Percentiles rank a stretch among this genome's conserved stretches.
Conservation (phyloP, 2,113 vertebrate species). For the Menura novaehollandiae region DNA sequence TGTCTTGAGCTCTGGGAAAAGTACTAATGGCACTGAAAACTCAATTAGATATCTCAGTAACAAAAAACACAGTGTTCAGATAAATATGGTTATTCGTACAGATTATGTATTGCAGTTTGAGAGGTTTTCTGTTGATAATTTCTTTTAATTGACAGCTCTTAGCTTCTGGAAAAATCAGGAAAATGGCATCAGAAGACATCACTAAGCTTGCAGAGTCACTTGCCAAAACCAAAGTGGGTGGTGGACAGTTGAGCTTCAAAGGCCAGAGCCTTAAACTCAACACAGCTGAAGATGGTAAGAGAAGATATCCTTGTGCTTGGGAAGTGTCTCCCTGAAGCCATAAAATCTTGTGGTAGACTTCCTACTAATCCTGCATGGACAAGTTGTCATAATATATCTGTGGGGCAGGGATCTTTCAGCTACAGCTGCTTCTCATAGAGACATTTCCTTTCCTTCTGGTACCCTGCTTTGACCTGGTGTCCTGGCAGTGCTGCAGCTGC, state of each 20-base stretch:
- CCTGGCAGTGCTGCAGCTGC: not conserved
- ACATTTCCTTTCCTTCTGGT: not conserved
- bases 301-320: not conserved
- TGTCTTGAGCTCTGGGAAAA: not conserved
- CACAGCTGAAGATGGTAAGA: conserved; percentile 89
- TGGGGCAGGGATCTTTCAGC: not conserved
- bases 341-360: not conserved
- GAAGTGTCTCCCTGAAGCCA: not conserved
- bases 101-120: not conserved
- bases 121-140: not conserved
- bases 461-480: not conserved
- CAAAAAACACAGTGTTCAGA: not conserved
- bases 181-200: conserved; percentile 94
- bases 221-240: conserved; percentile 88
- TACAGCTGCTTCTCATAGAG: not conserved
- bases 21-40: not conserved
- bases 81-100: not conserved
- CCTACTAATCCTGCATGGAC: not conserved
- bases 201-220: conserved; percentile 85
- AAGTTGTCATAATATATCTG: not conserved
- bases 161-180: not conserved
- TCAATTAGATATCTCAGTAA: not conserved
- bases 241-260: conserved; percentile 92
- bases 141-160: not conserved
- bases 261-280: conserved; percentile 92